These are phyloP conservation scores for Australoheros facetus DNA, from an alignment of 2,797 vertebrate genomes.

Conservation along the genomic window DNA sequence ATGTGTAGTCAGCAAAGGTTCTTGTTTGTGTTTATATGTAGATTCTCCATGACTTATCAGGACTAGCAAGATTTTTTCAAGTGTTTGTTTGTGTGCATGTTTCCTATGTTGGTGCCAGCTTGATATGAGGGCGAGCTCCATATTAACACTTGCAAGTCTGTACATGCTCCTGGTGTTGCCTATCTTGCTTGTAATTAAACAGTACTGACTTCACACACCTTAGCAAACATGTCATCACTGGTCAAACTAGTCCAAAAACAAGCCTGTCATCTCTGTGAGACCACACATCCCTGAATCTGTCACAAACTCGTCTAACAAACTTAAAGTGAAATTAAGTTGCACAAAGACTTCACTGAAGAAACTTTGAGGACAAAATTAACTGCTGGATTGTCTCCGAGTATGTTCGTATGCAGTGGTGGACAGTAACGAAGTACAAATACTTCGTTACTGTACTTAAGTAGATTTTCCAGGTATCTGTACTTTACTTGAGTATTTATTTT, in stretches of 20 bases:
- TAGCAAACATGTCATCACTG: not conserved
- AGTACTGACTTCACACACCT: not conserved
- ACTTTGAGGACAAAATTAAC: not conserved
- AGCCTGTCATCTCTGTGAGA: not conserved
- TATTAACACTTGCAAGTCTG: constrained; percentile 24
- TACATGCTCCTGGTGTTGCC: not conserved
- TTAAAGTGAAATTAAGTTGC: not conserved
- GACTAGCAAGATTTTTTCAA: not conserved
- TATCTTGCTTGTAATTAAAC: constrained; percentile 14
- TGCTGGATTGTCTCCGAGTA: not conserved
- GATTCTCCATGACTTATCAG: not conserved
- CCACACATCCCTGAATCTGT: not conserved
- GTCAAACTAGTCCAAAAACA: constrained; percentile 8
- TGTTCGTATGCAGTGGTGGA: no score
- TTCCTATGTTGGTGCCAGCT: not conserved
- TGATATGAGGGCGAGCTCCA: not conserved
- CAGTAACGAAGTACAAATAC: no score
- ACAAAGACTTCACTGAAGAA: no score
- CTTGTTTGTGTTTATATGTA: not conserved
- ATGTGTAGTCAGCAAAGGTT: constrained; percentile 7
- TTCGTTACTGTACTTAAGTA: no score
- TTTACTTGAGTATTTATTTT: no score
- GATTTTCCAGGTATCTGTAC: no score
- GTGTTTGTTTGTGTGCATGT: constrained; percentile 21
- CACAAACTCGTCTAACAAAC: not conserved